phyloP scores from a whole-genome alignment of 2,113 vertebrate genomes.

The Caranx melampygus region DNA sequence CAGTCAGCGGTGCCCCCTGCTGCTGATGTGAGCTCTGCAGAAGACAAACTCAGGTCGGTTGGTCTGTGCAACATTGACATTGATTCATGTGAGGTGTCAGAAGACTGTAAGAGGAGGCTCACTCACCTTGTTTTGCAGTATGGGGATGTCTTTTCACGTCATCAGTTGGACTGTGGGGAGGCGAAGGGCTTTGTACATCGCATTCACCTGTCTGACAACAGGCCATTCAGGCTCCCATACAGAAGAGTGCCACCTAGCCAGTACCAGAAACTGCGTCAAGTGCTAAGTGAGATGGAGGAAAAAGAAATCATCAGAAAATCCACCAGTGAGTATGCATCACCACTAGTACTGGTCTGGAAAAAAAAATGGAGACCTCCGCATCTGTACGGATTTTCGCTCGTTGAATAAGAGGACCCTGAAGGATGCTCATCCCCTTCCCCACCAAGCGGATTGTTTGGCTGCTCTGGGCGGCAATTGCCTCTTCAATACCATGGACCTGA shows the following conservation, averaged over 20 bases:
- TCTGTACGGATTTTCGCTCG: conserved; percentile 20
- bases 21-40: neutral
- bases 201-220: conserved; percentile 23
- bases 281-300: neutral
- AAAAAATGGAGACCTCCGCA: conserved; percentile 4
- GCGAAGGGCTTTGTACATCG: conserved; percentile 14
- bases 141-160: neutral
- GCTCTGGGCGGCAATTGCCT: conserved; percentile 6
- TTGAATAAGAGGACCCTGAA: conserved; percentile 13
- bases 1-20: neutral
- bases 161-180: conserved; percentile 3
- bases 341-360: neutral
- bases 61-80: neutral
- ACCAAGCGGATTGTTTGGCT: conserved; percentile 16
- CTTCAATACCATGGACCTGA: neutral
- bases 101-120: neutral
- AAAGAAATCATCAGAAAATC: neutral
- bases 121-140: conserved; percentile 30
- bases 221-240: conserved; percentile 19
- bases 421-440: conserved; percentile 1
- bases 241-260: conserved; percentile 2
- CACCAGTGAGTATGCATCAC: neutral
- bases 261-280: neutral
- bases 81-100: conserved; percentile 16
- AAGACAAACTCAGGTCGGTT: neutral